Evolutionary conservation across 1,140 invertebrate species (phyloP).

Genomic region (Xylocopa sonorina): DNA sequence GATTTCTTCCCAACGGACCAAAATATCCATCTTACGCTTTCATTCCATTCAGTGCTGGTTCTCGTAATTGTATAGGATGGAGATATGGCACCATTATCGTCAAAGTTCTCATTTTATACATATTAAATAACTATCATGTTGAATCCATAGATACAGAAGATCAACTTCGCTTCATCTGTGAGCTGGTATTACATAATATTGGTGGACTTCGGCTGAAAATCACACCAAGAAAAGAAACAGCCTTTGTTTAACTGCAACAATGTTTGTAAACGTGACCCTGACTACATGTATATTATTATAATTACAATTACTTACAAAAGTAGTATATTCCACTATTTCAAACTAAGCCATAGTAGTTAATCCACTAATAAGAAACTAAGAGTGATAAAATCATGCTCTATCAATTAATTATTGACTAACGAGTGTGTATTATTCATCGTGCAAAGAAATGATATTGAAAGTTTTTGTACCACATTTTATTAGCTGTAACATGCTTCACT

Average conservation of each 20-base stretch:
- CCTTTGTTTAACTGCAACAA: background rate
- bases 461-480: background rate
- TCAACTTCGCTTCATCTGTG: slow-evolving; percentile 66
- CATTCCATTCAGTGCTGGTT: slow-evolving; percentile 85
- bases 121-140: slow-evolving; percentile 83
- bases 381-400: background rate
- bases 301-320: too few relatives aligned
- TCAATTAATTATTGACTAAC: too few relatives aligned
- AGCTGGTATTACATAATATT: slow-evolving; percentile 72
- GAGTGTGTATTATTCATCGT: background rate
- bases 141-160: slow-evolving; percentile 70
- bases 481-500: background rate
- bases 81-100: slow-evolving; percentile 85
- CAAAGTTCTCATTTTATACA: slow-evolving; percentile 82
- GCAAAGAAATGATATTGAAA: background rate
- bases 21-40: slow-evolving; percentile 82
- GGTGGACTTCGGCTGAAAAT: slow-evolving; percentile 71
- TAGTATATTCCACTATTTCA: too few relatives aligned
- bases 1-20: slow-evolving; percentile 81
- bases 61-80: slow-evolving; percentile 80
- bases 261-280: too few relatives aligned
- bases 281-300: too few relatives aligned
- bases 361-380: too few relatives aligned
- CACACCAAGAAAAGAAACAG: slow-evolving; percentile 54
- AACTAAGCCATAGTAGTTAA: too few relatives aligned